Base-by-base conservation (phyloP, 2,797 vertebrate genomes). In the Hirundo rustica region DNA sequence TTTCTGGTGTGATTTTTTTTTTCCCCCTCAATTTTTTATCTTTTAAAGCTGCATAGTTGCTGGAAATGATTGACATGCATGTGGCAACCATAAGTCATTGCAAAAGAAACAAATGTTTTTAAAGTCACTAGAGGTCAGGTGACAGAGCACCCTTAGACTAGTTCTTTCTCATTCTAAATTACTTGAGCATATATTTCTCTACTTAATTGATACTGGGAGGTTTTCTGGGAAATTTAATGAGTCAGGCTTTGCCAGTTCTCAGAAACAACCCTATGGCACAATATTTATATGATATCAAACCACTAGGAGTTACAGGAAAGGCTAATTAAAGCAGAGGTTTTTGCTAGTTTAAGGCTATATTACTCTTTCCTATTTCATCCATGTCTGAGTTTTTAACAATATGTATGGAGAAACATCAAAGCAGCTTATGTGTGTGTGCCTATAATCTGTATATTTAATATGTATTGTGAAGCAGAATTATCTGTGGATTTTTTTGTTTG, bases 231-330 rank as follows among this genome's bases (percentile, higher is more conserved):
- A 90, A 60, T 80, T 32, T 86, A 90, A 90, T 90, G 67, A 85
- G 82, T 82, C 62, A 73, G 55, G 53, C 68, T 91, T 89, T 92
- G 27, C 57, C 60, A n/a, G 40, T 82, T 92, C 61, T 80, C 80
- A 82, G 64, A 85, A 91, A 58, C 57, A 95, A 34, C 26, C 42
- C 38, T 38, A 22, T 74, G 64, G 83, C 93, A 92, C 57, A 82
- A 77, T 84, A 85, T 86, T 95, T 88, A 88, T 71, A 47, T 80
- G 55, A 85, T 88, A 79, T 82, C 92, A 94, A 94, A 91, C 47
- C 48, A 48, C 42, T 26, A 82, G 71, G 64, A 93, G 57, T 87
- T 95, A 82, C 54, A 30, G 67, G 55, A 81, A 88, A 84, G 25
- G 30, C 67, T 95, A 94, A 93, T 93, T 95, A 93, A 93, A 85